A percentile compares a stretch with the other conserved stretches of the same genome.
phyloP scores from a whole-genome alignment of 2,888 invertebrate genomes.

The Tipula unca region DNA sequence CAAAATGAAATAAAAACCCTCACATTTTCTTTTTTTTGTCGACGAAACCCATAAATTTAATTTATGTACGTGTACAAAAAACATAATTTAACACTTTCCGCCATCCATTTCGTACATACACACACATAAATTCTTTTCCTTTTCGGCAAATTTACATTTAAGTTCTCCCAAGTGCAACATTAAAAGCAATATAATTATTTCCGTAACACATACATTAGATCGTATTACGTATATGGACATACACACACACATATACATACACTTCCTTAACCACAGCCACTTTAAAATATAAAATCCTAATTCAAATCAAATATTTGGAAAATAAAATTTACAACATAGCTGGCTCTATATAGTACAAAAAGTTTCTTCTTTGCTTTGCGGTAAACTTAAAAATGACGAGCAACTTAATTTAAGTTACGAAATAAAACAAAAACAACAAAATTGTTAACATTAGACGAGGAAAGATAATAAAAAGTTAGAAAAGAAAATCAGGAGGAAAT shows the following conservation, averaged over 20 bases:
- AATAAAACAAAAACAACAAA: neutral
- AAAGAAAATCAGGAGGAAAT: neutral
- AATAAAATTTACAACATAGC: neutral
- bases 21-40: neutral
- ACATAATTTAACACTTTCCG: slow-evolving; percentile 2
- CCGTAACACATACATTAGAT: neutral
- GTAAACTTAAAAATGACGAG: neutral
- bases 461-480: neutral
- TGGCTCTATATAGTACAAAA: neutral
- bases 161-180: neutral
- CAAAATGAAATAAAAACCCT: neutral
- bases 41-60: slow-evolving; percentile 8
- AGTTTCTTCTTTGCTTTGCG: neutral
- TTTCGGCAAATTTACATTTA: neutral
- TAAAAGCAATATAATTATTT: neutral
- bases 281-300: neutral
- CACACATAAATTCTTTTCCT: neutral
- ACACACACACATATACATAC: neutral
- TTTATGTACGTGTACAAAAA: neutral
- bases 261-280: neutral
- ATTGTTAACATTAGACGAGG: neutral
- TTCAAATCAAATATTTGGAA: neutral
- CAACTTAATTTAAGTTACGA: neutral
- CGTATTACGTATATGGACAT: neutral
- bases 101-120: neutral